phyloP scores from a whole-genome alignment of 2,113 vertebrate species.

The Ascaphus truei region DNA sequence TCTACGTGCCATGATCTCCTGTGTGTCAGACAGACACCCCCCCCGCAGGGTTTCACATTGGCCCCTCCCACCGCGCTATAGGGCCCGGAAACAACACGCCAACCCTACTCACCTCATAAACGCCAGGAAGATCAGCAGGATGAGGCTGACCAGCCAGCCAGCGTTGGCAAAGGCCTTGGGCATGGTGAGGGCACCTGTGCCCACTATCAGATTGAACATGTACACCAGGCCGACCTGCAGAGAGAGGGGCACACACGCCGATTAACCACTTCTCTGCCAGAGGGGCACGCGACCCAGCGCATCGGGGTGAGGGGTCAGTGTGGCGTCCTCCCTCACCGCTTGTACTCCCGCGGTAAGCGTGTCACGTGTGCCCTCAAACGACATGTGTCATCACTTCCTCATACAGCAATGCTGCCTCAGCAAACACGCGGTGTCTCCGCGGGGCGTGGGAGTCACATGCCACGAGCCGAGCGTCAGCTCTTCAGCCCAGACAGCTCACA shows the following conservation, averaged over 20 bases:
- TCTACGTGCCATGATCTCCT: too few relatives aligned
- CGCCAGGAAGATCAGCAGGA: constrained; percentile 81
- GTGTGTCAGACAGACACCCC: too few relatives aligned
- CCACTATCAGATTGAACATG: constrained; percentile 97
- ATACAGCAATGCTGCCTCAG: not conserved
- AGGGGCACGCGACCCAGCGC: too few relatives aligned
- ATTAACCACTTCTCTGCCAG: too few relatives aligned
- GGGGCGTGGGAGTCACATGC: too few relatives aligned
- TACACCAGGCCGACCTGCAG: constrained; percentile 93
- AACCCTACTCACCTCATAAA: constrained; percentile 93
- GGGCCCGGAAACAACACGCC: too few relatives aligned
- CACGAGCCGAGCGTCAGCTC: too few relatives aligned
- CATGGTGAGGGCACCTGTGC: constrained; percentile 94
- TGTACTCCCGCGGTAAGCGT: not conserved
- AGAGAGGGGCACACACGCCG: not conserved
- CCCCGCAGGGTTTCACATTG: too few relatives aligned
- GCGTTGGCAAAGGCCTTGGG: constrained; percentile 89
- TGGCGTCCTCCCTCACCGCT: not conserved
- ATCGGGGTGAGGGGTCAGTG: not conserved
- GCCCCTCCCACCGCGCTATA: too few relatives aligned
- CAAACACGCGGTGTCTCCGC: too few relatives aligned
- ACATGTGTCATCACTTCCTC: not conserved
- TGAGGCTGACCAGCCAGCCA: constrained; percentile 88
- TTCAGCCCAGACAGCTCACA: too few relatives aligned
- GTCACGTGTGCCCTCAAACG: not conserved